Evolutionary conservation across 1,140 invertebrate genomes (phyloP), one percentile per base, ranked within the genome.

Genomic region (Bacillus rossius): DNA sequence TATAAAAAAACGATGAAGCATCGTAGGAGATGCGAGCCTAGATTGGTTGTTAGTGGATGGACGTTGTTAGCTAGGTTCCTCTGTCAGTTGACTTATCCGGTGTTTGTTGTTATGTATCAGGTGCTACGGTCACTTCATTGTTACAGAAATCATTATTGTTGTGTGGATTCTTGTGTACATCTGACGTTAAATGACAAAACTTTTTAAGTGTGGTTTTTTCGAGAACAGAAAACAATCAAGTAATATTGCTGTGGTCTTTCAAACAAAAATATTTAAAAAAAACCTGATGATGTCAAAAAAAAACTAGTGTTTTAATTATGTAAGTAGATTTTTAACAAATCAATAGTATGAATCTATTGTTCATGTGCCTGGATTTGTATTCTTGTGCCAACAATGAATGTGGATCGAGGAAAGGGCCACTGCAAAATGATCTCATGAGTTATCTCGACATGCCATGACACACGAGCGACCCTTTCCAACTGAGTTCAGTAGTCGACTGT

Each of bases 51-150:
- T 52, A 40, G 57, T 41, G 25, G 25, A 54, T 54, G 52, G 48
- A 50, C 55, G 45, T 61, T 61, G 55, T 47, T 57, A 57, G 48
- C 57, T 61, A 57, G 45, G 51, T 60, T 62, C 60, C 61, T 62
- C 59, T 61, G 61, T 63, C 61, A 63, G 64, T 63, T 65, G 61
- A 57, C 64, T 59, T 55, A 38, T 61, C 38, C 53, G 54, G 62
- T 63, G 59, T 65, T 65, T 63, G 56, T 65, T 65, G 64, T 65
- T 65, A 60, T 59, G 61, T 65, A 65, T 61, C 61, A 63, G 64
- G 64, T 65, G 64, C 64, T 63, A 65, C 57, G 57, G 61, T 63
- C 64, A 63, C 61, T 63, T 64, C 59, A 65, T 63, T 65, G 64
- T 65, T 65, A 65, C 61, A 47, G 60, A 57, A 61, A 63, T 61